Conservation (phyloP, 1,140 invertebrate genomes). For the Camponotus vicinus region DNA sequence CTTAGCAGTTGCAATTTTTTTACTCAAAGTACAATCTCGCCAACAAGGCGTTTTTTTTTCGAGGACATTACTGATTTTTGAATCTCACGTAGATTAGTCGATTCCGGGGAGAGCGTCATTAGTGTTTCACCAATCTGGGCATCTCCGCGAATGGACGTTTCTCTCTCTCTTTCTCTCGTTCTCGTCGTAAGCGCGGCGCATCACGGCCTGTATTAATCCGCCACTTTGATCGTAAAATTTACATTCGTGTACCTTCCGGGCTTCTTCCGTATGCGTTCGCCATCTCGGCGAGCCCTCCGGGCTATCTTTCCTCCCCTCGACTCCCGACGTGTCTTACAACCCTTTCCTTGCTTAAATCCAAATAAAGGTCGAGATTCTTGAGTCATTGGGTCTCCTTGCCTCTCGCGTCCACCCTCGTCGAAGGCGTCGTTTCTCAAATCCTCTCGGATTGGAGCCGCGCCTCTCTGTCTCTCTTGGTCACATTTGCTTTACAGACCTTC, state of each 20-base stretch:
- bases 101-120: conserved; percentile 19
- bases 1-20: not conserved
- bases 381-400: conserved; percentile 59
- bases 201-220: conserved; percentile 71
- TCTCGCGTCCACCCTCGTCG: conserved; percentile 54
- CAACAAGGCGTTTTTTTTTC: not conserved
- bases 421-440: conserved; percentile 73
- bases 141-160: conserved; percentile 19
- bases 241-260: conserved; percentile 68
- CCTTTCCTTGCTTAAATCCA: conserved; percentile 84
- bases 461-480: conserved; percentile 63
- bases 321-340: conserved; percentile 77
- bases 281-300: conserved; percentile 54
- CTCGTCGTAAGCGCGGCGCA: conserved; percentile 41
- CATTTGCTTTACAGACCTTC: conserved; percentile 68
- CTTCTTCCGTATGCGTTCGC: conserved; percentile 69
- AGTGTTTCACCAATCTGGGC: conserved; percentile 31
- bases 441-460: conserved; percentile 74
- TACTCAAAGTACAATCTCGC: not conserved
- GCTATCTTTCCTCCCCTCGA: not conserved
- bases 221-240: conserved; percentile 75
- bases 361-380: conserved; percentile 84
- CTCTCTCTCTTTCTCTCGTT: conserved; percentile 1
- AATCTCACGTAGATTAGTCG: conserved; percentile 11
- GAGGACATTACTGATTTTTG: conserved; percentile 31